Evolutionary conservation across 2,113 vertebrate species (phyloP).

Genomic region (Petrocephalus zakoni): DNA sequence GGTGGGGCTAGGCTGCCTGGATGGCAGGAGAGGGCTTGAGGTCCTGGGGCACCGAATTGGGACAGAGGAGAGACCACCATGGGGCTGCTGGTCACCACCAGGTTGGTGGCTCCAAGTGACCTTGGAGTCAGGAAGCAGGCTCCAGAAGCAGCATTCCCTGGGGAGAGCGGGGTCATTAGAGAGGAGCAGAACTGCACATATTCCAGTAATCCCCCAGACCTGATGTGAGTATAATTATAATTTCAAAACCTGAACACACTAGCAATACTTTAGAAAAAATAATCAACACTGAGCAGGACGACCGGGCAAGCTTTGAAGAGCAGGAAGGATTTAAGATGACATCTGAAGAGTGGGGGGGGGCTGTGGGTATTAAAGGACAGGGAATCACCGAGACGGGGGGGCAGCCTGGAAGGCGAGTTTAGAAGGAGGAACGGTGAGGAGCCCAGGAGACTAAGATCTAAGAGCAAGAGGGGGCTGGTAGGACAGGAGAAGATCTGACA

Average conservation of each 20-base stretch:
- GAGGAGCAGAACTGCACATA: not conserved
- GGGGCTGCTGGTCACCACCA: conserved; percentile 67
- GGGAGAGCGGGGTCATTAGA: conserved; percentile 13
- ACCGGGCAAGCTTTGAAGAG: not conserved
- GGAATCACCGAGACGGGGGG: not conserved
- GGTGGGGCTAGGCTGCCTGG: conserved; percentile 61
- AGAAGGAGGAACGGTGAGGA: not conserved
- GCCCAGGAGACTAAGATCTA: not conserved
- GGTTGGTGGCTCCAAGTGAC: conserved; percentile 64
- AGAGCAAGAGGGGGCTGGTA: not conserved
- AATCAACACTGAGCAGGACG: not conserved
- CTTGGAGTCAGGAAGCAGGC: conserved; percentile 62
- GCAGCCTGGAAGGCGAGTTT: not conserved
- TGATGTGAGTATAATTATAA: not conserved
- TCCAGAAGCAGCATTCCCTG: conserved; percentile 63
- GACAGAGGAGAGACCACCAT: conserved; percentile 60
- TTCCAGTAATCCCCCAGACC: not conserved
- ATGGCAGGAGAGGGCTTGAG: conserved; percentile 56
- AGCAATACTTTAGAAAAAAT: not conserved
- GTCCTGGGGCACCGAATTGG: conserved; percentile 57
- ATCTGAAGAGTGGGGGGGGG: not conserved
- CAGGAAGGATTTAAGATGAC: not conserved
- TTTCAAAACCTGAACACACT: not conserved
- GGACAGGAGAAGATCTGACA: not conserved
- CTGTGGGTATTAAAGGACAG: not conserved